A percentile compares a stretch with the other conserved stretches of the same genome.
phyloP scores from a whole-genome alignment of 2,888 invertebrate genomes.

The Caenorhabditis sp. region DNA sequence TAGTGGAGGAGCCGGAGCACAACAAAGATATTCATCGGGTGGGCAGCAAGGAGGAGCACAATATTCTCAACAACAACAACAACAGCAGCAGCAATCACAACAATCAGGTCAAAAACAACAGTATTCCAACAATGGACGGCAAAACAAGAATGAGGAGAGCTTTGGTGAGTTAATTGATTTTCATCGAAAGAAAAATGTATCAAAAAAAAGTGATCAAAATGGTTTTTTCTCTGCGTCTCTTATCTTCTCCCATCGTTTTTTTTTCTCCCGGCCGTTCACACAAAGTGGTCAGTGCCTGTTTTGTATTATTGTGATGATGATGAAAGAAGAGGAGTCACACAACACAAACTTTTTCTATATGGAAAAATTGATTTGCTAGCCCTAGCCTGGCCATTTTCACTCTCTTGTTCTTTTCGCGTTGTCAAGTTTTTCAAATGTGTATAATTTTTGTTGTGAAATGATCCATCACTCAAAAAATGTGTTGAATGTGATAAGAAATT shows the following conservation, averaged over 20 bases:
- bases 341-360: no score
- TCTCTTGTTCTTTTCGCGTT: neutral
- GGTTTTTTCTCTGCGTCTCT: slow-evolving; percentile 11
- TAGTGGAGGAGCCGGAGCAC: slow-evolving; percentile 18
- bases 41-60: neutral
- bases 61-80: neutral
- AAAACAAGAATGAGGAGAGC: slow-evolving; percentile 23
- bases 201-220: neutral
- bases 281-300: neutral
- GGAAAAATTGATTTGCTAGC: neutral
- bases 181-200: neutral
- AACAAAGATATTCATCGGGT: neutral
- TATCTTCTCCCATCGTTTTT: slow-evolving; percentile 2
- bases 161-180: slow-evolving; percentile 14
- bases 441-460: no score
- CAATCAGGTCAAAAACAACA: slow-evolving; percentile 8
- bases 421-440: no score
- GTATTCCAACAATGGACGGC: slow-evolving; percentile 14
- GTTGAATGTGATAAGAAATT: no score
- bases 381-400: neutral
- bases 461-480: no score
- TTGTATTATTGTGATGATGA: no score
- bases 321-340: neutral
- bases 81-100: slow-evolving; percentile 22
- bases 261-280: no score